phyloP scores from a whole-genome alignment of 23 tunicate species.

The Trididemnum clinides region DNA sequence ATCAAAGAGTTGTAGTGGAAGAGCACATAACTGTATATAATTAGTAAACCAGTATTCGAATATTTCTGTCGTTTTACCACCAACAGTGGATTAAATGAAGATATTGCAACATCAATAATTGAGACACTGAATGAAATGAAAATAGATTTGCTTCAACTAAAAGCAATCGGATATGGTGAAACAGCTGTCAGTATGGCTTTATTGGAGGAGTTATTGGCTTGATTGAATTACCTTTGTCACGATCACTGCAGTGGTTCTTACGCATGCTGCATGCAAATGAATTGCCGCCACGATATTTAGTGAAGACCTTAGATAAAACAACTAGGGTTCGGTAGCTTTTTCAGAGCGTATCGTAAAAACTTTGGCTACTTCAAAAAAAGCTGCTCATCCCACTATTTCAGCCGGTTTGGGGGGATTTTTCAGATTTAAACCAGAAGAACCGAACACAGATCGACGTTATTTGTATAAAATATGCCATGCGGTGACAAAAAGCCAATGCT shows the following conservation, averaged over 20 bases:
- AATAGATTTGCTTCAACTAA: neutral
- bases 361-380: too few species aligned
- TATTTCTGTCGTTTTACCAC: neutral
- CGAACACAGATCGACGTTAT: too few species aligned
- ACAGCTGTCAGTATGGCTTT: neutral
- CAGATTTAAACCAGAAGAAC: too few species aligned
- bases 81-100: neutral
- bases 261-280: conserved; percentile 8
- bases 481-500: neutral
- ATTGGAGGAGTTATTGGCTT: neutral
- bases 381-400: neutral
- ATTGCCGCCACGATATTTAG: neutral
- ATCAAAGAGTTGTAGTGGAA: neutral
- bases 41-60: too few species aligned
- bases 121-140: neutral
- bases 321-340: too few species aligned
- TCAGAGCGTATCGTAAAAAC: too few species aligned
- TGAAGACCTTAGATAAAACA: neutral
- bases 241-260: neutral
- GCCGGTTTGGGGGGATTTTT: neutral
- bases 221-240: neutral
- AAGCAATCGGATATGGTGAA: neutral
- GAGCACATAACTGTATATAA: too few species aligned
- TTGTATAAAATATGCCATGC: neutral
- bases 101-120: neutral